These are phyloP conservation scores for Trachurus trachurus DNA, from an alignment of 2,797 vertebrate species.

Conservation along the genomic window DNA sequence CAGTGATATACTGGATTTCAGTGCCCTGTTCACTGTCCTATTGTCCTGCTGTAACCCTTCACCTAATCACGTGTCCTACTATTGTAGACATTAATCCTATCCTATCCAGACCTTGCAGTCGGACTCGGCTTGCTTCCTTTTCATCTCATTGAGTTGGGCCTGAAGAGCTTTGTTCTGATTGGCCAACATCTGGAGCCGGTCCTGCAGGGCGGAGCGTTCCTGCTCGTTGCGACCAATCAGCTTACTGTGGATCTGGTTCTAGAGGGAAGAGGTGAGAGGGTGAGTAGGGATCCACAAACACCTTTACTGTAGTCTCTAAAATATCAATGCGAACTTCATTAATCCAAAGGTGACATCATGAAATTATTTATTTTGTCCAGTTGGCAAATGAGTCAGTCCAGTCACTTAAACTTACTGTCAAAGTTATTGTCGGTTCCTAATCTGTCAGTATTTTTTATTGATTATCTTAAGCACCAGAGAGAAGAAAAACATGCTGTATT, in stretches of 20 bases:
- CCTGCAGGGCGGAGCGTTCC: conserved; percentile 91
- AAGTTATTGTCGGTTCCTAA: neutral
- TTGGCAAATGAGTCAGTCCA: too few species aligned
- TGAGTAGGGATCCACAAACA: neutral
- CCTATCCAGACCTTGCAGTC: conserved; percentile 92
- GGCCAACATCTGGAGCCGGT: conserved; percentile 89
- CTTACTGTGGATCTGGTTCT: conserved; percentile 94
- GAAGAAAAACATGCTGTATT: neutral
- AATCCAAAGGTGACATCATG: neutral
- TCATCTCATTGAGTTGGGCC: conserved; percentile 93
- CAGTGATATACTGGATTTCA: neutral
- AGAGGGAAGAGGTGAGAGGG: neutral
- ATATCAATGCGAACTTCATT: neutral
- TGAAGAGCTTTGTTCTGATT: conserved; percentile 95
- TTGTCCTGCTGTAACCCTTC: neutral
- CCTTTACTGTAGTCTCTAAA: neutral
- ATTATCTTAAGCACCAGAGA: neutral
- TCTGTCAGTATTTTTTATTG: neutral
- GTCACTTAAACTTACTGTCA: neutral
- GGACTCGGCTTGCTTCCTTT: conserved; percentile 92
- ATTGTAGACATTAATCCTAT: neutral
- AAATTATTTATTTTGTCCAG: neutral
- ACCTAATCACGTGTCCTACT: neutral
- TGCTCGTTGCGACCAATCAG: conserved; percentile 91
- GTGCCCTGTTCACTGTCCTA: too few species aligned